A percentile compares a stretch with the other conserved stretches of the same genome.
Evolutionary conservation across 2,797 vertebrate species (phyloP).

Genomic region (Scleropages formosus): DNA sequence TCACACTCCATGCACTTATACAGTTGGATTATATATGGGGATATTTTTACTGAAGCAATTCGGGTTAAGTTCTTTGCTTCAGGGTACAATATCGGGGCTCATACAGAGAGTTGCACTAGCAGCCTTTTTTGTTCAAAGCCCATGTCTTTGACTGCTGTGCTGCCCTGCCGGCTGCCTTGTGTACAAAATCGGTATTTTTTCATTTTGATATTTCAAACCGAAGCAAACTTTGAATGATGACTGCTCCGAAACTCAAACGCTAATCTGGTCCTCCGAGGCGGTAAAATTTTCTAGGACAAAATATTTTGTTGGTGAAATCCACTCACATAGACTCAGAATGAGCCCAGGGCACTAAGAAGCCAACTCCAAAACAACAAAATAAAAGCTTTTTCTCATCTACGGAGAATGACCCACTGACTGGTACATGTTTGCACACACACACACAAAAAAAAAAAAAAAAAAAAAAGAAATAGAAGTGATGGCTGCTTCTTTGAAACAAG

Average conservation of each 20-base stretch:
- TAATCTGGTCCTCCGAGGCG: conserved; percentile 1
- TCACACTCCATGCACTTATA: conserved; percentile 5
- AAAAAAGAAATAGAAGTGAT: no score
- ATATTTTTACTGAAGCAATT: conserved; percentile 1
- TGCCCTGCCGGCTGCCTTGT: background rate
- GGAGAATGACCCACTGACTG: conserved; percentile 9
- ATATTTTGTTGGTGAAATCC: conserved; percentile 5
- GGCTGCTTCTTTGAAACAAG: no score
- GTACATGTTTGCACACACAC: background rate
- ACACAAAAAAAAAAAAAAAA: no score
- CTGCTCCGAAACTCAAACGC: background rate
- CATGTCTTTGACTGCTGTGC: background rate
- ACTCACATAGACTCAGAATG: background rate
- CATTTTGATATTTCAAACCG: no score
- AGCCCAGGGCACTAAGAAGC: conserved; percentile 1
- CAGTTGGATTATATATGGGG: background rate
- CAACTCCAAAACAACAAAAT: background rate
- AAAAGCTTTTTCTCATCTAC: background rate
- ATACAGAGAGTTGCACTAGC: conserved; percentile 4
- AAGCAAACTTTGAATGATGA: background rate
- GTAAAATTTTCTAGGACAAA: conserved; percentile 8
- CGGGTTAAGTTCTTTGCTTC: background rate
- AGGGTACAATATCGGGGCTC: background rate
- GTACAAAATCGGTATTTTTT: no score
- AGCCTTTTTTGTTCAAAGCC: background rate